These are phyloP conservation scores for Onychomys torridus DNA, from an alignment of 2,797 vertebrate genomes.

Conservation along the genomic window DNA sequence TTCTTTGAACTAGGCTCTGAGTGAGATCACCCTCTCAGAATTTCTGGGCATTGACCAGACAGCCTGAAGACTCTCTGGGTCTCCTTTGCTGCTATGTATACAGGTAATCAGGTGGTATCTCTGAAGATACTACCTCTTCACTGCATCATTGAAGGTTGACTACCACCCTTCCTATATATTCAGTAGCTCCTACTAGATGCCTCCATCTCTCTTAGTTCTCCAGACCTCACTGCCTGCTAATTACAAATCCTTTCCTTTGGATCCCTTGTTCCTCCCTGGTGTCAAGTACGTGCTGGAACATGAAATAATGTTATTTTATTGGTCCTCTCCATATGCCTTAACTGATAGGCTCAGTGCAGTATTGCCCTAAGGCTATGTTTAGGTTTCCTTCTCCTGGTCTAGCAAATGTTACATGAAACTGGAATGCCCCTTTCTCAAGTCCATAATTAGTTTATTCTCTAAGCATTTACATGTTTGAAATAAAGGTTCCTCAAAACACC, in stretches of 20 bases:
- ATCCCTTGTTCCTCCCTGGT: neutral
- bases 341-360: neutral
- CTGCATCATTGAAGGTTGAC: neutral
- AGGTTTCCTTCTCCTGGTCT: neutral
- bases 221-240: neutral
- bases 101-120: neutral
- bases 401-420: slow-evolving; percentile 8
- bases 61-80: neutral
- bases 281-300: neutral
- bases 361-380: neutral
- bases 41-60: neutral
- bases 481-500: neutral
- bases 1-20: neutral
- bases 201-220: neutral
- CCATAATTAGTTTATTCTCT: slow-evolving; percentile 53
- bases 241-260: neutral
- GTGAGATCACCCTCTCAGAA: neutral
- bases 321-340: neutral
- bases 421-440: neutral
- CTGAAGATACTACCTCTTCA: neutral
- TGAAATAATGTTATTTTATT: neutral
- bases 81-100: neutral
- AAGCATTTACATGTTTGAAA: slow-evolving; percentile 46
- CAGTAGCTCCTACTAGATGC: neutral
- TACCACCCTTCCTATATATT: neutral